Evolutionary conservation across 2,888 invertebrate genomes (phyloP), one percentile per base, ranked within the genome.

Genomic region (Amphipyra berbera): DNA sequence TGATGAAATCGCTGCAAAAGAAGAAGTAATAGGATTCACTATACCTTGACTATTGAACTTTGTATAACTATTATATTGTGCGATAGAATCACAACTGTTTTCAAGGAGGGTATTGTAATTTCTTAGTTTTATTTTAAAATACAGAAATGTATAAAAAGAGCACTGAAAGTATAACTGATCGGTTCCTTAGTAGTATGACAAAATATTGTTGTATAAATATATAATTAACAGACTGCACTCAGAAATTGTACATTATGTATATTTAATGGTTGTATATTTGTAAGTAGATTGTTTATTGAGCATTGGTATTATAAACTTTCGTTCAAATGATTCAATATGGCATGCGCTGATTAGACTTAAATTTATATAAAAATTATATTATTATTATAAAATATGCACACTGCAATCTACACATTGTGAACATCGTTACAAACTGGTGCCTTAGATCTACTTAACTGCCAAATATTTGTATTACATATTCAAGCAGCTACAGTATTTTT

Each of bases 1-100:
- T 99, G 71, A 97, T 99, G 97, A 95, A 95, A 48, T 96, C 96
- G 35, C 94, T 98, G n/a, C 97, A 97, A 83, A 95, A 96, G 41
- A 97, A 94, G 75, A 86, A 83, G 61, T 95, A 91, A 87, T 15
- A 44, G 35, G 35, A 55, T 37, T 5, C n/a, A 27, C 27, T 8
- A 7, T 27, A 21, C 45, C 30, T 30, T 40, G 35, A 12, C 8
- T 13, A 12, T 46, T 21, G 44, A 50, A 37, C 30, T 21, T 41
- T 63, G 45, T 49, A 60, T 52, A 49, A 45, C 40, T 44, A 42
- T 54, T 49, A 38, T 30, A 45, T 38, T 57, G 52, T 66, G 52
- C 46, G 30, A 65, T 72, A 53, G 35, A 61, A 72, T 74, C 61
- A 78, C 48, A 50, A 54, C 27, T 63, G 13, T 52, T 53, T 62